Base-by-base conservation (phyloP, 2,797 vertebrate species). In the Glossophaga mutica region DNA sequence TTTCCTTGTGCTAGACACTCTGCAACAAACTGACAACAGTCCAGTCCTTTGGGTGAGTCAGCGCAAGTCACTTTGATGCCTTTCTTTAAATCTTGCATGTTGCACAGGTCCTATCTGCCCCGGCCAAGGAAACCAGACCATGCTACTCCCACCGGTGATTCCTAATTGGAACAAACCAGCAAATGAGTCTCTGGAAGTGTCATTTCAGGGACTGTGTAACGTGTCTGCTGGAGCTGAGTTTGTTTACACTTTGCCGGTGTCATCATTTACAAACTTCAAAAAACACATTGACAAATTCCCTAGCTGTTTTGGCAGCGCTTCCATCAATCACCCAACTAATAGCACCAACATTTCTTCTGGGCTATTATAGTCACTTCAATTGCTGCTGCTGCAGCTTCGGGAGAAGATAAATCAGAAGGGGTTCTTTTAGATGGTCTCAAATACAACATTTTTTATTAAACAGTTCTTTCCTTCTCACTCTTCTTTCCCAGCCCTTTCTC, bases 341-440 rank as follows among this genome's bases (percentile, higher is more conserved):
- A 98, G 97, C 94, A 98, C 97, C 98, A 97, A 97, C 98, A 97
- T 98, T 98, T 98, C 98, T 98, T 98, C 96, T 97, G 97, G 97
- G 96, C 98, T 98, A 97, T 98, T 98, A 98, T 97, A 98, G 96
- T 98, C 98, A 96, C 97, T 98, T 98, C 98, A 98, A 86, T 98
- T 59, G 97, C 97, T 96, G 96, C 98, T 97, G 91, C 96, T 95
- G 98, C 96, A 82, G 71, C 95, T 97, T 97, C 76, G 16, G 93
- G 82, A 86, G 96, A 91, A 96, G 77, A 97, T 98, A 98, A 98
- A 98, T 98, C 98, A 98, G 59, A 96, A 93, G 85, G 2, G 82
- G 95, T 96, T 97, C 96, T 97, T 98, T 97, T 39, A 79, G 97
- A 96, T 74, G 96, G 97, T 93, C 97, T 97, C 96, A 87, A 98